A percentile compares a stretch with the other conserved stretches of the same genome.
These are phyloP conservation scores for Cyaniris semiargus DNA, from an alignment of 2,888 invertebrate species.

Conservation along the genomic window DNA sequence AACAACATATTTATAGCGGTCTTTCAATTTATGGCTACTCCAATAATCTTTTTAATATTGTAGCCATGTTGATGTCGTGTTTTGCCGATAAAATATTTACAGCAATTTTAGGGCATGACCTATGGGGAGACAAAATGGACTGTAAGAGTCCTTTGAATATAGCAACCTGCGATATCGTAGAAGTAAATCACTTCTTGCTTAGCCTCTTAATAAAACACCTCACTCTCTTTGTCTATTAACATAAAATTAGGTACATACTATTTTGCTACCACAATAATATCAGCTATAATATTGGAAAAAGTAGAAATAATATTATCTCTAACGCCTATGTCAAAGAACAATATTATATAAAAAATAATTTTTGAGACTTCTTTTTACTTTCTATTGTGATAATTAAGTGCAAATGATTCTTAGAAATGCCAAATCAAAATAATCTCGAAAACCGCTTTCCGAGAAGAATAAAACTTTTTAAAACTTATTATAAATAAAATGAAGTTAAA, in stretches of 20 bases:
- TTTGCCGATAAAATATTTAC: conserved; percentile 27
- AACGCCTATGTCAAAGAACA: too few relatives aligned
- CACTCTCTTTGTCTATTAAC: not conserved
- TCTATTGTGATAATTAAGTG: not conserved
- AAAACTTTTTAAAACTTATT: not conserved
- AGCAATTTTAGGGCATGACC: not conserved
- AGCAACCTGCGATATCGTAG: not conserved
- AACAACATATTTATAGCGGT: conserved; percentile 42
- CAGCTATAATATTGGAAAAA: too few relatives aligned
- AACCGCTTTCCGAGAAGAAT: not conserved
- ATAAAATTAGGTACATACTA: too few relatives aligned
- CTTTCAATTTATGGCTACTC: conserved; percentile 42
- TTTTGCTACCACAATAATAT: too few relatives aligned
- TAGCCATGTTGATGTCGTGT: conserved; percentile 35
- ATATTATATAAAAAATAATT: not conserved
- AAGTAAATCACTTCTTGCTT: not conserved
- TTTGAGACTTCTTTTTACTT: not conserved
- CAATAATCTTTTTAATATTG: conserved; percentile 39
- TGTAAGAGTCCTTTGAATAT: too few relatives aligned
- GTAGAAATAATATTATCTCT: too few relatives aligned
- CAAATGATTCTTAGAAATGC: not conserved
- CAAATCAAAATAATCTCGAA: not conserved
- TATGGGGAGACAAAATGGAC: not conserved
- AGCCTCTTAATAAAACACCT: not conserved
- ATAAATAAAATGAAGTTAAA: not conserved